A percentile compares a stretch with the other conserved stretches of the same genome.
Evolutionary conservation across 1,140 invertebrate species (phyloP).

Genomic region (Diuraphis noxia): DNA sequence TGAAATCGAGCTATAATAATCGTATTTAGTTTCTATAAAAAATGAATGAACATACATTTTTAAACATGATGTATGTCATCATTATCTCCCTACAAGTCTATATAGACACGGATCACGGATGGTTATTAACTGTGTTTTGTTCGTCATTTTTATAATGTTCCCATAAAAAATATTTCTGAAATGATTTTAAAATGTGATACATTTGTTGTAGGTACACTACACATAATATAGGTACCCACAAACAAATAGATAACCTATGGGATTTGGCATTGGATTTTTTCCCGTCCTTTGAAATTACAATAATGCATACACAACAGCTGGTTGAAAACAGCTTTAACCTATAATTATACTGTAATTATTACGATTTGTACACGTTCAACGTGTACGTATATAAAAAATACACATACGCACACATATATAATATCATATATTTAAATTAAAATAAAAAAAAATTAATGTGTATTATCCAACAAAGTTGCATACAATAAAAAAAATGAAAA

Average conservation of each 20-base stretch:
- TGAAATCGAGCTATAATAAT: background rate
- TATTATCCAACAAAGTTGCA: background rate
- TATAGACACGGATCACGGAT: background rate
- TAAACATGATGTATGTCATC: background rate
- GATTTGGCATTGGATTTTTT: slow-evolving; percentile 13
- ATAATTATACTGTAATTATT: slow-evolving; percentile 6
- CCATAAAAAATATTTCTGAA: background rate
- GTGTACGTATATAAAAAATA: background rate
- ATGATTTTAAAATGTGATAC: background rate
- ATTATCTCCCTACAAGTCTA: background rate
- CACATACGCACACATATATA: background rate
- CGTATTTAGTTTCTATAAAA: background rate
- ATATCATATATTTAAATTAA: background rate
- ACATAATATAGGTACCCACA: background rate
- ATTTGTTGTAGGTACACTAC: background rate
- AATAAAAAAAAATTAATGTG: background rate
- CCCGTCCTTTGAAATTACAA: background rate
- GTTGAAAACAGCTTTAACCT: background rate
- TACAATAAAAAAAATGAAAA: background rate
- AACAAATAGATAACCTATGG: background rate
- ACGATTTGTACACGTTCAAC: background rate
- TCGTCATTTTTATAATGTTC: background rate
- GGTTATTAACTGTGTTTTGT: background rate
- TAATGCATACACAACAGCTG: background rate
- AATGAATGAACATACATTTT: background rate